Conservation (phyloP, 2,113 vertebrate genomes). For the Ploceus nigricollis region DNA sequence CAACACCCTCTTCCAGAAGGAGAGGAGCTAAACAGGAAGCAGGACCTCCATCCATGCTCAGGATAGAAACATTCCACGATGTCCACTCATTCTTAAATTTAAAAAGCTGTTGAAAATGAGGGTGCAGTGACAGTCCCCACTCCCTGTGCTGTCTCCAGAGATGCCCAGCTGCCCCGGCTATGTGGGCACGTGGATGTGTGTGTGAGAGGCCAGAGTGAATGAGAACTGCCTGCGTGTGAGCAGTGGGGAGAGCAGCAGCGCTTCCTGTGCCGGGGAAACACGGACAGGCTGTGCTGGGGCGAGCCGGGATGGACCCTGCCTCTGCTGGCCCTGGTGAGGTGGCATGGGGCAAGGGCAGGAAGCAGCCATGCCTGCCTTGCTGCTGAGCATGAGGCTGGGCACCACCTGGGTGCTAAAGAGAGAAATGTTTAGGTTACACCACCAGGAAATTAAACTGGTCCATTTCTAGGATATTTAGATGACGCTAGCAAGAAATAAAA, state of each 20-base stretch:
- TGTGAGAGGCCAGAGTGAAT: background rate
- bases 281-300: accelerated
- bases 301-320: accelerated
- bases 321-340: accelerated
- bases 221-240: background rate
- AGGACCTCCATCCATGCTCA: background rate
- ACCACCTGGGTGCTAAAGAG: background rate
- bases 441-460: slow-evolving; percentile 8
- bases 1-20: background rate
- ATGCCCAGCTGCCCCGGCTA: background rate
- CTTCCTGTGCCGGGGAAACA: accelerated
- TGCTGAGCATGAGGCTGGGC: background rate
- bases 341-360: background rate
- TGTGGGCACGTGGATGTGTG: background rate
- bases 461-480: slow-evolving; percentile 30
- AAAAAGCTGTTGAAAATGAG: background rate
- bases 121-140: background rate
- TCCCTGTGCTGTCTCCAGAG: accelerated
- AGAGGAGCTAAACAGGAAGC: background rate
- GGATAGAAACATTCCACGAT: background rate
- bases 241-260: background rate
- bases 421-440: background rate
- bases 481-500: slow-evolving; percentile 48
- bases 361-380: accelerated
- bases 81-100: background rate